A percentile compares a stretch with the other conserved stretches of the same genome.
Conservation (phyloP, 2,113 vertebrate species). For the Podiceps cristatus region DNA sequence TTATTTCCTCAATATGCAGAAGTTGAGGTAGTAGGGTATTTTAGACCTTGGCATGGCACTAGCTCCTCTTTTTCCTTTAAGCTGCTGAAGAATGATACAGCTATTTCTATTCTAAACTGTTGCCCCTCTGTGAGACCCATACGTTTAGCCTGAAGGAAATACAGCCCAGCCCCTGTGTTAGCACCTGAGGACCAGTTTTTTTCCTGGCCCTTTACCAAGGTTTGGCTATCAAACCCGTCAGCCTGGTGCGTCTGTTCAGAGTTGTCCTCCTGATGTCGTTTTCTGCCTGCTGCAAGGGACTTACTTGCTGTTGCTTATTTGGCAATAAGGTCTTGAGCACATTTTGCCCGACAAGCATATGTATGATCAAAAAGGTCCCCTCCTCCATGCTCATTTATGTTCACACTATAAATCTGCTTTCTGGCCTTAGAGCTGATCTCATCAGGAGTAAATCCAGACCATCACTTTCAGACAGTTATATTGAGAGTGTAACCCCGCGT, state of each 20-base stretch:
- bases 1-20: slow-evolving; percentile 16
- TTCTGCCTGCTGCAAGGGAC: neutral
- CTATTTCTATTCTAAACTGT: slow-evolving; percentile 6
- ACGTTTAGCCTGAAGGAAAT: slow-evolving; percentile 1
- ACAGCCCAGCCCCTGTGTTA: neutral
- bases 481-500: slow-evolving; percentile 72
- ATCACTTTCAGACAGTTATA: slow-evolving; percentile 76
- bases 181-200: neutral
- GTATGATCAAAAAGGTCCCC: slow-evolving; percentile 73
- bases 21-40: neutral
- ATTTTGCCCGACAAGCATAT: slow-evolving; percentile 78
- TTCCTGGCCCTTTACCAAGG: neutral
- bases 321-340: slow-evolving; percentile 65
- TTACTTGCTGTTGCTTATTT: slow-evolving; percentile 56
- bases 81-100: slow-evolving; percentile 17
- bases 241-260: neutral
- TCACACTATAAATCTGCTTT: slow-evolving; percentile 77
- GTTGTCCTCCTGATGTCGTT: slow-evolving; percentile 46
- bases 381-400: slow-evolving; percentile 66
- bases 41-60: neutral
- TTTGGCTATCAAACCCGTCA: slow-evolving; percentile 11
- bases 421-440: slow-evolving; percentile 75
- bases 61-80: neutral
- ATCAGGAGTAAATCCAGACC: slow-evolving; percentile 76
- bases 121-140: neutral